phyloP scores from a whole-genome alignment of 2,113 vertebrate genomes.

The Xiphorhynchus elegans region DNA sequence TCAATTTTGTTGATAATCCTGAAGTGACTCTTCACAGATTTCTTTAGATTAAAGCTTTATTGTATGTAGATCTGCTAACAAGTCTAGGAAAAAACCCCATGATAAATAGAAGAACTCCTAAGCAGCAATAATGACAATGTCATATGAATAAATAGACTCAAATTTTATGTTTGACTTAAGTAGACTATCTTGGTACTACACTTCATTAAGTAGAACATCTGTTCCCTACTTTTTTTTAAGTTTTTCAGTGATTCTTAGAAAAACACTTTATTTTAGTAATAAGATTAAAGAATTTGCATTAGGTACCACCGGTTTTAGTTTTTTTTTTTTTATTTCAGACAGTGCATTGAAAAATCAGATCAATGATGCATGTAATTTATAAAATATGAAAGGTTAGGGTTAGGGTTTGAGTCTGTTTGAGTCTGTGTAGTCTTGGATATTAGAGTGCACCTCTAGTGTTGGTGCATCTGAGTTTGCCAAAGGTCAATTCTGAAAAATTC shows the following conservation, averaged over 20 bases:
- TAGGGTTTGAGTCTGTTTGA: too few relatives aligned
- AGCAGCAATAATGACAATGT: not conserved
- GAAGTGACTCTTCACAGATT: not conserved
- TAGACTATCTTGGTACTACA: not conserved
- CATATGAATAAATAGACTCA: not conserved
- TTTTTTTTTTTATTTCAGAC: not conserved
- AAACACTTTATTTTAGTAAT: not conserved
- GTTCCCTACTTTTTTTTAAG: not conserved
- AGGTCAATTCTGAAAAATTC: not conserved
- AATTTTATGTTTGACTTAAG: not conserved
- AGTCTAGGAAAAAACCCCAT: not conserved
- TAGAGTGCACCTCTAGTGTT: not conserved
- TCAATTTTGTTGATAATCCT: not conserved
- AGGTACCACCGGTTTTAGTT: rapidly evolving
- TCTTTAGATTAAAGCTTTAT: not conserved
- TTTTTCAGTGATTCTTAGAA: not conserved
- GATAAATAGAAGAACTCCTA: not conserved
- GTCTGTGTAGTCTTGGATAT: not conserved
- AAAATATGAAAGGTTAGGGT: not conserved
- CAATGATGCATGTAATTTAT: not conserved
- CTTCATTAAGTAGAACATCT: not conserved
- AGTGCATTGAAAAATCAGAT: not conserved
- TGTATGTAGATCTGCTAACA: not conserved
- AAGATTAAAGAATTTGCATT: not conserved
- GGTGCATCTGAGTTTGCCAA: not conserved